A percentile compares a stretch with the other conserved stretches of the same genome.
phyloP scores from a whole-genome alignment of 2,113 vertebrate genomes.

The Perca flavescens region DNA sequence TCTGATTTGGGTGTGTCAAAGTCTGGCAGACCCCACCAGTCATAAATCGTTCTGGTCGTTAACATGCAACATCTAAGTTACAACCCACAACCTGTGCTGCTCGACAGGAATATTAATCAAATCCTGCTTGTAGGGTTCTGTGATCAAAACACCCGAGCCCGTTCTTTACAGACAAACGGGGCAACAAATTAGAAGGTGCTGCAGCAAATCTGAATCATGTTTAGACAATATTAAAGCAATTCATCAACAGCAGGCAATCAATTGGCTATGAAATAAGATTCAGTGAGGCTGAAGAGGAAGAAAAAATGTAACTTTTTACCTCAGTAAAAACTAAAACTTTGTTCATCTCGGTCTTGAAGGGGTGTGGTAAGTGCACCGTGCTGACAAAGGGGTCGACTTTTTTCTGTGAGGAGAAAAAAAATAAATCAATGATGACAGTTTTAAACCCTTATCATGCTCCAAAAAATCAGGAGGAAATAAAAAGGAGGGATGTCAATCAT shows the following conservation, averaged over 20 bases:
- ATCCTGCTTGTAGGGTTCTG: neutral
- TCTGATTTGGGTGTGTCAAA: neutral
- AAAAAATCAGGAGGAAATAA: neutral
- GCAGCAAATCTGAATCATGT: conserved; percentile 24
- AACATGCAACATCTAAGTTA: conserved; percentile 16
- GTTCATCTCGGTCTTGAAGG: conserved; percentile 84
- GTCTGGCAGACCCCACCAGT: neutral
- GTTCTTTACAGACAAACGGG: conserved; percentile 12
- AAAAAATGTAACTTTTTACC: conserved; percentile 78
- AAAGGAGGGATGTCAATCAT: neutral
- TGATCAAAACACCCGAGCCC: neutral
- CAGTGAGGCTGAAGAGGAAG: neutral
- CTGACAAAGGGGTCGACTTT: conserved; percentile 89
- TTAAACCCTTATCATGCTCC: neutral
- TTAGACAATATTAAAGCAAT: conserved; percentile 37
- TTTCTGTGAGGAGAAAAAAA: conserved; percentile 83
- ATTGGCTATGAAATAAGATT: conserved; percentile 30
- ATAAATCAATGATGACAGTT: neutral
- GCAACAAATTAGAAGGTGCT: conserved; percentile 17
- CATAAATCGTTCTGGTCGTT: conserved; percentile 27
- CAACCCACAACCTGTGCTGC: neutral
- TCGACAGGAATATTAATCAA: conserved; percentile 34
- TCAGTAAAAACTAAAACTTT: conserved; percentile 92
- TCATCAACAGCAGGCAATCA: conserved; percentile 31
- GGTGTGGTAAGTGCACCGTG: conserved; percentile 85